These are phyloP conservation scores for Fissipunctia ypsillon DNA, from an alignment of 2,888 invertebrate genomes.

Conservation along the genomic window DNA sequence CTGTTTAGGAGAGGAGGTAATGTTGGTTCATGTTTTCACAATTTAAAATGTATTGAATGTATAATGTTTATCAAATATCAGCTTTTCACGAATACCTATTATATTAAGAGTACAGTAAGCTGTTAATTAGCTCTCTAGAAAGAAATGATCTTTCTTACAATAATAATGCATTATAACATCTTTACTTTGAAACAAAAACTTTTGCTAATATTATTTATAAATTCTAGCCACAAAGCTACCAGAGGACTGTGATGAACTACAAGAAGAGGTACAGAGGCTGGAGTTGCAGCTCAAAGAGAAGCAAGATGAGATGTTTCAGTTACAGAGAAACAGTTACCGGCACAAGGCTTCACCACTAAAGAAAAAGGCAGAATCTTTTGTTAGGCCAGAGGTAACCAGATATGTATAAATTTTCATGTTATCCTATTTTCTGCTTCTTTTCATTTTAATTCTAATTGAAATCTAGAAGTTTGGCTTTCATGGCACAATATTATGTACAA, in stretches of 20 bases:
- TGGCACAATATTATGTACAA: not conserved
- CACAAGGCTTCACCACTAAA: slow-evolving; percentile 69
- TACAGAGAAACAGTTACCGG: slow-evolving; percentile 76
- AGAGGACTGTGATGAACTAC: slow-evolving; percentile 78
- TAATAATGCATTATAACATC: no score
- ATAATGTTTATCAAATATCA: not conserved
- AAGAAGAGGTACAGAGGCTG: slow-evolving; percentile 77
- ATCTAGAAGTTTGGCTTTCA: not conserved
- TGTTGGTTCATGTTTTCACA: not conserved
- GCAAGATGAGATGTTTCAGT: slow-evolving; percentile 80
- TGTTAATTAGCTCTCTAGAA: not conserved
- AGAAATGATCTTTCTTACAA: not conserved
- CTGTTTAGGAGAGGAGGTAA: slow-evolving; percentile 78
- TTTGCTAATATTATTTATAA: not conserved
- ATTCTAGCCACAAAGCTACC: slow-evolving; percentile 68
- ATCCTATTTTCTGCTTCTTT: not conserved
- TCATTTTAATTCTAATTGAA: not conserved
- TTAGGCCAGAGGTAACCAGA: slow-evolving; percentile 77
- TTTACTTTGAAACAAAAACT: not conserved
- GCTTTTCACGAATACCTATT: not conserved
- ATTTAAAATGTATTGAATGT: not conserved
- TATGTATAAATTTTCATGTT: not conserved
- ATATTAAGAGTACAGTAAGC: not conserved
- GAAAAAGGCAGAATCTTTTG: slow-evolving; percentile 72
- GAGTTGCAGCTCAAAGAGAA: slow-evolving; percentile 76